A percentile compares a stretch with the other conserved stretches of the same genome.
Conservation (phyloP, 1,140 invertebrate genomes). For the Cotesia typhae region DNA sequence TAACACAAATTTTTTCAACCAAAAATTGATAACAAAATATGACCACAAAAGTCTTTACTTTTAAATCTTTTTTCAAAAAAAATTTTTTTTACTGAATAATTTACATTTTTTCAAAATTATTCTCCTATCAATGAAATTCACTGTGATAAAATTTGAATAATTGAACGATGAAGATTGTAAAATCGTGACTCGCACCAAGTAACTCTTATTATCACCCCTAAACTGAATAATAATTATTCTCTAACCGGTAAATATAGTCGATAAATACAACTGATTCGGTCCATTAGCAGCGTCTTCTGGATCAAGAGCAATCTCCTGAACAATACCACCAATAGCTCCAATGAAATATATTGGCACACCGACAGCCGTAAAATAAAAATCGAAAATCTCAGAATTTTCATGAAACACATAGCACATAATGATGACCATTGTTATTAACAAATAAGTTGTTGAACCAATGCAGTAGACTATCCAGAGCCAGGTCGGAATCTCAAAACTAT, state of each 20-base stretch:
- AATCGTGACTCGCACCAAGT: too few species aligned
- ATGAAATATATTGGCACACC: slow-evolving; percentile 42
- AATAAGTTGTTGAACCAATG: slow-evolving; percentile 46
- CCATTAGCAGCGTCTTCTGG: slow-evolving; percentile 17
- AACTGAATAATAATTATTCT: not conserved
- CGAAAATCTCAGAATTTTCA: slow-evolving; percentile 23
- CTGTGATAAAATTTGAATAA: too few species aligned
- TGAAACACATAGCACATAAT: slow-evolving; percentile 34
- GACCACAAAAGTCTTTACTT: too few species aligned
- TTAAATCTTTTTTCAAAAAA: too few species aligned
- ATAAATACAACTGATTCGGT: slow-evolving; percentile 37
- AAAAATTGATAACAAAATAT: too few species aligned
- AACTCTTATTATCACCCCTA: too few species aligned
- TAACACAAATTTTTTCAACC: too few species aligned
- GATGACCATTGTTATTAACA: slow-evolving; percentile 37
- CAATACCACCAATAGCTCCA: slow-evolving; percentile 38
- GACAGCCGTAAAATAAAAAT: slow-evolving; percentile 39
- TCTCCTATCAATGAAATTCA: too few species aligned
- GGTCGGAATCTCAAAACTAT: slow-evolving; percentile 43
- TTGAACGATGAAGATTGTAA: too few species aligned
- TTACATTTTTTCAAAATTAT: too few species aligned
- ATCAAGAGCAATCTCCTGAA: slow-evolving; percentile 26
- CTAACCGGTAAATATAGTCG: slow-evolving; percentile 34
- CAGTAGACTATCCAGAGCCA: slow-evolving; percentile 52
- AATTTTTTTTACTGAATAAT: too few species aligned